phyloP scores from a whole-genome alignment of 2,888 invertebrate genomes.

The Zele albiditarsus region DNA sequence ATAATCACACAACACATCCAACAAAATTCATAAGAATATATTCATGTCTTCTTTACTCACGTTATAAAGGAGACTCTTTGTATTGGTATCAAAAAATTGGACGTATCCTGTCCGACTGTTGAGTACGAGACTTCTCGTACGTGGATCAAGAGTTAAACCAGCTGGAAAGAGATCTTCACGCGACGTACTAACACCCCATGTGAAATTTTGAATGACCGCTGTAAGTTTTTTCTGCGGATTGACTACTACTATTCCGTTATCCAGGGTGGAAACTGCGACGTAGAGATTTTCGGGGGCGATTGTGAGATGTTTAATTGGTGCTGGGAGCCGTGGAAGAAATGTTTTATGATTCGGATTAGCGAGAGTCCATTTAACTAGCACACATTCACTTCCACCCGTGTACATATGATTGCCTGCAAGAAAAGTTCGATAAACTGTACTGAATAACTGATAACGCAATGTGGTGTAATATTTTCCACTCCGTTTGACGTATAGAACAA shows the following conservation, averaged over 20 bases:
- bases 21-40: background rate
- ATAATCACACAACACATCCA: slow-evolving; percentile 3
- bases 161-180: slow-evolving; percentile 75
- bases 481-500: background rate
- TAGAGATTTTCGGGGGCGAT: slow-evolving; percentile 78
- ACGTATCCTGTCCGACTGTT: slow-evolving; percentile 84
- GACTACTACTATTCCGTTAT: slow-evolving; percentile 80
- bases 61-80: slow-evolving; percentile 80
- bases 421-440: too few relatives aligned
- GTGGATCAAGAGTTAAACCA: slow-evolving; percentile 78
- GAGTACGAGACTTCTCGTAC: slow-evolving; percentile 79
- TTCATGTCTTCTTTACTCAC: slow-evolving; percentile 73
- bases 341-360: slow-evolving; percentile 74
- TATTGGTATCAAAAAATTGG: slow-evolving; percentile 82
- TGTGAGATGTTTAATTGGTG: slow-evolving; percentile 79
- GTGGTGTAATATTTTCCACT: slow-evolving; percentile 4
- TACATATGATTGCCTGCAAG: slow-evolving; percentile 78
- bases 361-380: slow-evolving; percentile 84
- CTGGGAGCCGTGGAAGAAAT: slow-evolving; percentile 82
- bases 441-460: background rate
- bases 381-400: slow-evolving; percentile 86
- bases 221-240: slow-evolving; percentile 75
- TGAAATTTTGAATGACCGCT: slow-evolving; percentile 80
- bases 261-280: slow-evolving; percentile 79
- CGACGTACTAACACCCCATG: slow-evolving; percentile 75